Conservation (phyloP, 2,888 invertebrate species). For the Andrena bicolor region DNA sequence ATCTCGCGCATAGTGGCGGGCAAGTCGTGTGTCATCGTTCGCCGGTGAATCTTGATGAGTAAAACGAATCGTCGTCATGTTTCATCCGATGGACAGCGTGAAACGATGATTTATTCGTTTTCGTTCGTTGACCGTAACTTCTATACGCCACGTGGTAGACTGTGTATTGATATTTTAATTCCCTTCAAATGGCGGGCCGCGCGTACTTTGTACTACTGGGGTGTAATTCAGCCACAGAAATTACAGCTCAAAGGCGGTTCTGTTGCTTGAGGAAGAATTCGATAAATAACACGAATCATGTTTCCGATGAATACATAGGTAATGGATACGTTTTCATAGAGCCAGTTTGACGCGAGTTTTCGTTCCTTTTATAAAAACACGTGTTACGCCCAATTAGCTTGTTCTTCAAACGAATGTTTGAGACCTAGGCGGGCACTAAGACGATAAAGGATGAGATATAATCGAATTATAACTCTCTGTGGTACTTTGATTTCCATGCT, state of each 20-base stretch:
- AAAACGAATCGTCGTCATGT: constrained; percentile 36
- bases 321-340: background rate
- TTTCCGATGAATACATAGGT: background rate
- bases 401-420: background rate
- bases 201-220: background rate
- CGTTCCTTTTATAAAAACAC: background rate
- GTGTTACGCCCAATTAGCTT: background rate
- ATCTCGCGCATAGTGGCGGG: constrained; percentile 40
- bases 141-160: background rate
- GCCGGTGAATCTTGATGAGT: constrained; percentile 44
- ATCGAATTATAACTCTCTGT: background rate
- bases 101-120: constrained; percentile 5
- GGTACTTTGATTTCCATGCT: constrained; percentile 3
- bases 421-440: background rate
- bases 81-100: background rate
- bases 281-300: too few species aligned
- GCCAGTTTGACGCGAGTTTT: background rate
- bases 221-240: background rate
- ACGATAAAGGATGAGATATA: background rate
- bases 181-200: background rate
- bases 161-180: constrained; percentile 8
- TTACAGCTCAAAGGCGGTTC: background rate
- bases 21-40: constrained; percentile 52
- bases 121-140: constrained; percentile 8
- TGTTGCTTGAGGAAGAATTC: too few species aligned